Percentiles rank a stretch among this genome's conserved stretches.
Evolutionary conservation across 2,113 vertebrate genomes (phyloP).

Genomic region (Aleadryas rufinucha): DNA sequence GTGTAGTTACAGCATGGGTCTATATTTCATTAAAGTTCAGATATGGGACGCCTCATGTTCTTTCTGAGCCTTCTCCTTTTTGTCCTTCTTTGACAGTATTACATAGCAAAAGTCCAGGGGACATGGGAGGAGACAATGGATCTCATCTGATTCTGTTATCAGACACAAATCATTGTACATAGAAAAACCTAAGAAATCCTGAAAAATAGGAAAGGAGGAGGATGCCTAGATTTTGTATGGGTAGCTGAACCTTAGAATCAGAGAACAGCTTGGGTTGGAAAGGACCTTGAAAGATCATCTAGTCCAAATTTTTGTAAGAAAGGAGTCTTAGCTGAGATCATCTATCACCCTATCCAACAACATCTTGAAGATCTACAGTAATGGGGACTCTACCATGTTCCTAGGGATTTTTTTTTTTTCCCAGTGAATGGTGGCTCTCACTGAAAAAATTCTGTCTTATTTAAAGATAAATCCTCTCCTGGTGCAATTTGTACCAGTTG

Average conservation of each 20-base stretch:
- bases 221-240: neutral
- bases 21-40: neutral
- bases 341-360: neutral
- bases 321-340: neutral
- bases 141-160: neutral
- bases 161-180: neutral
- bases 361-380: neutral
- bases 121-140: neutral
- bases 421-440: neutral
- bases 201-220: neutral
- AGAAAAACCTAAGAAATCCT: neutral
- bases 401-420: neutral
- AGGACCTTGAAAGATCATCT: accelerated
- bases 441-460: neutral
- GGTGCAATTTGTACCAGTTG: neutral
- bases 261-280: neutral
- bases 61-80: neutral
- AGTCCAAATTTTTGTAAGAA: neutral
- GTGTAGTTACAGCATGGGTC: neutral
- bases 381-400: accelerated
- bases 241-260: neutral
- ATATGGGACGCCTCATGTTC: neutral
- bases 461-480: neutral
- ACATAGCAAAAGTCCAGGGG: neutral
- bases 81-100: neutral